Evolutionary conservation across 2,797 vertebrate species (phyloP), one percentile per base, ranked within the genome.

Genomic region (Odontamblyopus rebecca): DNA sequence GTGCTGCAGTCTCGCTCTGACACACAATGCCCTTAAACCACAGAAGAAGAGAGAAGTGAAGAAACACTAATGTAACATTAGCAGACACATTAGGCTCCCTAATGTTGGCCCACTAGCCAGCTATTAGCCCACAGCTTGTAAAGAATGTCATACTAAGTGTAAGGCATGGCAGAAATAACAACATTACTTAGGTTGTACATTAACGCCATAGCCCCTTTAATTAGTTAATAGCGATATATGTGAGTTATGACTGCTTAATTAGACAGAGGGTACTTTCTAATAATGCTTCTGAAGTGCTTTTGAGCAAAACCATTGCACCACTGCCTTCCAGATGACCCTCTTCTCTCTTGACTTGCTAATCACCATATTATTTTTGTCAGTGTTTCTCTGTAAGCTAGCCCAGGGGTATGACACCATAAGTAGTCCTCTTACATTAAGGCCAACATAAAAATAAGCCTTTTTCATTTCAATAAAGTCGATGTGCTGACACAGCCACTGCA

Each of bases 21-120:
- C 71, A 67, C 53, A 78, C 44, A 54, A 78, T 90, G 86, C 86
- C 90, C 91, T 88, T 75, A 91, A 91, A 91, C 89, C 88, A 85
- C 84, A 82, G 82, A 89, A 90, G 91, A 82, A 16, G 66, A 68
- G 77, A 86, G 74, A 71, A 84, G 79, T 83, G 83, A 88, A 92
- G 89, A 86, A 89, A 89, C 85, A 77, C 86, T 90, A 91, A 92
- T 89, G 80, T 86, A 85, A 89, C 89, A 84, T 91, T 91, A 91
- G 90, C 86, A 89, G 89, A 86, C 76, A 84, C 88, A 91, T 91
- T 91, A 92, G 87, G 81, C 75, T 73, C 64, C 82, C 84, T 92
- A 89, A 91, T 90, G 89, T 89, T 90, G 87, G 82, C 87, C 91
- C 85, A 74, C 82, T 89, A 91, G 90, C 85, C 85, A 89, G 82